Conservation (phyloP, 1,140 invertebrate genomes). For the Drosophila guanche region DNA sequence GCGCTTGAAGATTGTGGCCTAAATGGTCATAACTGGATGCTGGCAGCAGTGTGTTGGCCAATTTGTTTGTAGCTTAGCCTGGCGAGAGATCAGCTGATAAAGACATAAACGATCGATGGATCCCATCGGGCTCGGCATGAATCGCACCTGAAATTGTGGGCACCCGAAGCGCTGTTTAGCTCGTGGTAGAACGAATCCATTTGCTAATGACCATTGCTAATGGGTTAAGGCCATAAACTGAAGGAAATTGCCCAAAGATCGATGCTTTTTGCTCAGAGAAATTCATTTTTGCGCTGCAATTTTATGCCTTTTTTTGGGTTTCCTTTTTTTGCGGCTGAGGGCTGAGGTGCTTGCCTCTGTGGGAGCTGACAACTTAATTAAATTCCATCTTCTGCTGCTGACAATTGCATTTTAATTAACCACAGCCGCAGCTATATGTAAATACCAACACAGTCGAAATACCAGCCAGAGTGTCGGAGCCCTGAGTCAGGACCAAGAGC, state of each 20-base stretch:
- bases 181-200: slow-evolving; percentile 26
- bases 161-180: slow-evolving; percentile 8
- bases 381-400: slow-evolving; percentile 43
- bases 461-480: no score
- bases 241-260: slow-evolving; percentile 5
- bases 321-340: no score
- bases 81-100: slow-evolving; percentile 42
- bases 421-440: slow-evolving; percentile 21
- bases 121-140: slow-evolving; percentile 19
- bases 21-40: slow-evolving; percentile 54
- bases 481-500: neutral
- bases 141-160: slow-evolving; percentile 30
- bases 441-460: neutral
- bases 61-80: slow-evolving; percentile 43
- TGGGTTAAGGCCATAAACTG: slow-evolving; percentile 1
- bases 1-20: slow-evolving; percentile 42
- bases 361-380: slow-evolving; percentile 63
- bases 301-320: neutral
- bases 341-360: slow-evolving; percentile 9
- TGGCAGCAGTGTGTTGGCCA: slow-evolving; percentile 42
- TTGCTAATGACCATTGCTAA: slow-evolving; percentile 18
- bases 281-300: neutral
- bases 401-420: slow-evolving; percentile 69
- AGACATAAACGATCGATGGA: slow-evolving; percentile 27
- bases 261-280: neutral